Conservation (phyloP, 1,140 invertebrate genomes). For the Ips nitidus region DNA sequence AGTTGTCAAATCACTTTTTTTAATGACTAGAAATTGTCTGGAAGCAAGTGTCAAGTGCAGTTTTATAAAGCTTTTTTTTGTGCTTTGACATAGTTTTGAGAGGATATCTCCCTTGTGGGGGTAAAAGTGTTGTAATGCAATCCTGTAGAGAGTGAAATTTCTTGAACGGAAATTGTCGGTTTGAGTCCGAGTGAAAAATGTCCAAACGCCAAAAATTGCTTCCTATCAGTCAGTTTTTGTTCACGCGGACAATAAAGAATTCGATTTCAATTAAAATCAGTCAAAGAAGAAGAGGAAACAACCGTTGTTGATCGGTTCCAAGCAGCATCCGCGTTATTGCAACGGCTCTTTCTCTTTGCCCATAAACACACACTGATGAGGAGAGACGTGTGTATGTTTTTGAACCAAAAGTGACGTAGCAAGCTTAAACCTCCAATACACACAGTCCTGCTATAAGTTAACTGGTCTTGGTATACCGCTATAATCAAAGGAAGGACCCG, state of each 20-base stretch:
- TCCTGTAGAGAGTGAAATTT: no score
- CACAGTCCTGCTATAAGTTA: slow-evolving; percentile 49
- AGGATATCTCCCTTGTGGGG: no score
- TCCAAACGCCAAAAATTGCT: no score
- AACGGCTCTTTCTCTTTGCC: slow-evolving; percentile 25
- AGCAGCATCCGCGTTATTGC: slow-evolving; percentile 33
- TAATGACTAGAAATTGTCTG: no score
- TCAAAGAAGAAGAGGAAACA: slow-evolving; percentile 15
- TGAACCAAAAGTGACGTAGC: slow-evolving; percentile 21
- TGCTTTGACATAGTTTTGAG: no score
- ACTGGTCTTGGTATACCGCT: slow-evolving; percentile 49
- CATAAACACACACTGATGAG: slow-evolving; percentile 5
- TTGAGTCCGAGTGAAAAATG: no score
- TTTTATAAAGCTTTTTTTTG: no score
- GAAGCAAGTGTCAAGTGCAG: no score
- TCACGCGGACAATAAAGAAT: not conserved
- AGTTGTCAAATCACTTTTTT: no score
- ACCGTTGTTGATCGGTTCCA: slow-evolving; percentile 23
- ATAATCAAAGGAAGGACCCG: slow-evolving; percentile 44
- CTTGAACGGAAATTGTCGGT: no score
- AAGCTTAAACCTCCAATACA: slow-evolving; percentile 38
- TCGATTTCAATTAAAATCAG: not conserved
- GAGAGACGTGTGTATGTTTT: not conserved
- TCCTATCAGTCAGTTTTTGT: no score
- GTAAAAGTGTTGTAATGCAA: no score